Evolutionary conservation across 2,888 invertebrate species (phyloP).

Genomic region (Pandemis heparana): DNA sequence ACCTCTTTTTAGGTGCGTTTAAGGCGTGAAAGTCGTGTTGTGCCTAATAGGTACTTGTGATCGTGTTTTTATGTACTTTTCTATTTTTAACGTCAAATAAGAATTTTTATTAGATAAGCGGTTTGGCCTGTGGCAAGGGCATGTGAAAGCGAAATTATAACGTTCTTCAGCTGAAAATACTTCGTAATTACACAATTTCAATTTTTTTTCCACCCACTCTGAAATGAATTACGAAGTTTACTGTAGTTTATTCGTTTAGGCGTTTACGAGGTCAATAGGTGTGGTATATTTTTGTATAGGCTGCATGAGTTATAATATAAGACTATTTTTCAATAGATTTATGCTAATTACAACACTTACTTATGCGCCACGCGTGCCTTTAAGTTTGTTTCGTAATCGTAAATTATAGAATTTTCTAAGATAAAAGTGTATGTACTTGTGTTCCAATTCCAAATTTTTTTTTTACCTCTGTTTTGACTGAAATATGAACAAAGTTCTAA

Average conservation of each 20-base stretch:
- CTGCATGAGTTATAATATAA: not conserved
- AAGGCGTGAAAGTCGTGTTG: conserved; percentile 5
- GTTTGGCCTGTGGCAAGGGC: not conserved
- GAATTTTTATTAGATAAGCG: not conserved
- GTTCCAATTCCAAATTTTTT: not conserved
- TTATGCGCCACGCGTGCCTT: not conserved
- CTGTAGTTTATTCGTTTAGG: not conserved
- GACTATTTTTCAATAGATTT: not conserved
- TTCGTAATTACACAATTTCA: not conserved
- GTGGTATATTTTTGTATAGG: not conserved
- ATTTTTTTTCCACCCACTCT: not conserved
- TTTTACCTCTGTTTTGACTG: not conserved
- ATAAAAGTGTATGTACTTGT: not conserved
- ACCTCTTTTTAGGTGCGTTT: not conserved
- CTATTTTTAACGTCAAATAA: not conserved
- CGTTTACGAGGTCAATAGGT: not conserved
- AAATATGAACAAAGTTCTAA: not conserved
- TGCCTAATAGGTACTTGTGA: not conserved
- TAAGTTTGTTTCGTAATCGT: not conserved
- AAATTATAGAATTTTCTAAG: not conserved
- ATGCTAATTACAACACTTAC: not conserved
- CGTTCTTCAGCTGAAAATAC: not conserved
- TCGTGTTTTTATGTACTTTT: not conserved
- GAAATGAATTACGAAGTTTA: not conserved
- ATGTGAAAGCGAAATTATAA: not conserved